Evolutionary conservation across 2,888 invertebrate genomes (phyloP), one percentile per base, ranked within the genome.

Genomic region (Caenorhabditis japonica): DNA sequence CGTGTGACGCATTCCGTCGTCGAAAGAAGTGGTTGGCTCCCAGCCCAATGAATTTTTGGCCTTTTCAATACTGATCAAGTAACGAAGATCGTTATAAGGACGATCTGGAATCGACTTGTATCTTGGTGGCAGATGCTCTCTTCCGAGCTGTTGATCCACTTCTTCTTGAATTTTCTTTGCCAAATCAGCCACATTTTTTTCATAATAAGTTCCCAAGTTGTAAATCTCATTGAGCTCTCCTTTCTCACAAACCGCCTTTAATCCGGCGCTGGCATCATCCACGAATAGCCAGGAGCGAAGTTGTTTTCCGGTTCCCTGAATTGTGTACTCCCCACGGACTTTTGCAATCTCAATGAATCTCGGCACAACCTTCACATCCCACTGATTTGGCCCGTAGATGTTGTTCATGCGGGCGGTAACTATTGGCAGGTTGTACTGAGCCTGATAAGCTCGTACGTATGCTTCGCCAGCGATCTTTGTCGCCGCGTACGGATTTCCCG

Each of bases 331-430:
- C 38, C 79, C 80, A 8, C 76, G 66, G 5, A 64, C 73, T 38
- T 79, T 77, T 1, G 86, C 86, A 39, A 86, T 84, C 68, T 85
- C 82, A 44, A 86, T 86, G 75, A 86, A 86, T 19, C 85, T 73
- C 12, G 86, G 86, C 8, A 86, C 84, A 5, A 86, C 76, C 76
- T 86, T 86, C 19, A 86, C 84, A 71, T 86, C 80, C 86, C 86
- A 86, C 58, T 86, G 86, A 49, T 85, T 84, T 4, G 86, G 86
- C 12, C 86, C 86, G 47, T 86, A 86, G 68, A 86, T 85, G 61
- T 86, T 86, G 75, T 86, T 86, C 76, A 86, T 85, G 19, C 86
- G 71, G 30, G 85, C 75, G 7, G 82, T 83, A 4, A 84, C 79
- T 53, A 86, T 83, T 5, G 86, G 86, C 12, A 86, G 68, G 12